Evolutionary conservation across 2,888 invertebrate genomes (phyloP).

Genomic region (Nasonia oneida): DNA sequence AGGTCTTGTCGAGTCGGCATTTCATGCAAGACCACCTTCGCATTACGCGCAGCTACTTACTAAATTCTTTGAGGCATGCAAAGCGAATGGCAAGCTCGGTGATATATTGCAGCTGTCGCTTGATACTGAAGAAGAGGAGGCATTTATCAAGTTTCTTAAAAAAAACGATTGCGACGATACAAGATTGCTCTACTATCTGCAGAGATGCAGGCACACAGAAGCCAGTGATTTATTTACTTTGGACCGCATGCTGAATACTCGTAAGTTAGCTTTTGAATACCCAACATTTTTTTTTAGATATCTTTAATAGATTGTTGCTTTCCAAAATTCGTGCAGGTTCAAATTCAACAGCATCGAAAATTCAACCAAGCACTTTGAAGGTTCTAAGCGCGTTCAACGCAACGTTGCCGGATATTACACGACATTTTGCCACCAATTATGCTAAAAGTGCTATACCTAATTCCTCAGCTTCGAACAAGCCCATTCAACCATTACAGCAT

Average conservation of each 20-base stretch:
- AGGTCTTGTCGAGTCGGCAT: constrained; percentile 75
- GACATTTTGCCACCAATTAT: constrained; percentile 67
- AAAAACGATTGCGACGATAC: constrained; percentile 85
- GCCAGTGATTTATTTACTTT: constrained; percentile 66
- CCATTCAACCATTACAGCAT: background rate
- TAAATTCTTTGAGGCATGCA: constrained; percentile 74
- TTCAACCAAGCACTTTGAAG: constrained; percentile 65
- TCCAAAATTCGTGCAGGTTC: background rate
- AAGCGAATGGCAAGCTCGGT: constrained; percentile 70
- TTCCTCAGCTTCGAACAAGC: background rate
- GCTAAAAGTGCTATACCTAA: constrained; percentile 4
- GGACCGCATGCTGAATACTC: constrained; percentile 36
- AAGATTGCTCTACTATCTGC: constrained; percentile 86
- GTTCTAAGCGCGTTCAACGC: constrained; percentile 73
- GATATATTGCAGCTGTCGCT: constrained; percentile 84
- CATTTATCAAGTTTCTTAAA: constrained; percentile 84
- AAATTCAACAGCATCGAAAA: constrained; percentile 44
- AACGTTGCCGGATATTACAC: constrained; percentile 74
- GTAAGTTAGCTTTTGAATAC: constrained; percentile 1
- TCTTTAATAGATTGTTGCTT: background rate
- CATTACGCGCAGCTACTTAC: constrained; percentile 73
- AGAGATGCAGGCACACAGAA: constrained; percentile 80
- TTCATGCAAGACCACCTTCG: constrained; percentile 73
- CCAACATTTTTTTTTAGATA: background rate
- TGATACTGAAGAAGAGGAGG: constrained; percentile 84